Percentiles rank a stretch among this genome's conserved stretches.
These are phyloP conservation scores for Coregonus clupeaformis DNA, from an alignment of 2,113 vertebrate genomes.

Conservation along the genomic window DNA sequence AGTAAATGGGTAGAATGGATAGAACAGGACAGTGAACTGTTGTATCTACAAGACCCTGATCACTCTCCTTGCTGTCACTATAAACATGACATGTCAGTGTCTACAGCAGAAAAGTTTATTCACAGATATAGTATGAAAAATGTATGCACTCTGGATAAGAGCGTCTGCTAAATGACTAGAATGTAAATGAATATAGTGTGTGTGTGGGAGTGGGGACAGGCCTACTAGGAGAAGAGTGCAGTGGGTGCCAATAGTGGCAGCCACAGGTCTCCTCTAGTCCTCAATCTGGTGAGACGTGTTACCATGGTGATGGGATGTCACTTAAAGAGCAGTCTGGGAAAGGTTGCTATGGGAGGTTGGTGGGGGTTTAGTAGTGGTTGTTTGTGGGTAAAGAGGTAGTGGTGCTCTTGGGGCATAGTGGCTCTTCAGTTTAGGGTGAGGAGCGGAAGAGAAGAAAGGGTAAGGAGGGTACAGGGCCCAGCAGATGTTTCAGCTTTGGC, in stretches of 20 bases:
- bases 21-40: no score
- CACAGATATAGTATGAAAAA: no score
- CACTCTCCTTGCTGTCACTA: no score
- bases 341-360: constrained; percentile 15
- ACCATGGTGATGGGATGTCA: not conserved
- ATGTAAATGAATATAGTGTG: no score
- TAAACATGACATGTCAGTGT: no score
- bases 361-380: not conserved
- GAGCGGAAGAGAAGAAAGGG: constrained; percentile 33
- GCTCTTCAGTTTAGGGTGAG: constrained; percentile 21
- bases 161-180: no score
- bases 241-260: no score
- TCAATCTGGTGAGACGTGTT: constrained; percentile 7
- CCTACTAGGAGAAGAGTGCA: no score
- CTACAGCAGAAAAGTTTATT: no score
- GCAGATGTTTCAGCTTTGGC: constrained; percentile 79
- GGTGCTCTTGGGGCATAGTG: not conserved
- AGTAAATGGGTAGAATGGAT: no score
- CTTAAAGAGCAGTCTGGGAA: constrained; percentile 24
- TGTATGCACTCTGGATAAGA: no score
- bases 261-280: not conserved
- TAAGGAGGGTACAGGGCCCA: constrained; percentile 40
- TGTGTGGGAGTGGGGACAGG: constrained; percentile 14
- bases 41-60: no score
- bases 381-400: not conserved